These are phyloP conservation scores for Bothrops jararaca DNA, from an alignment of 2,113 vertebrate genomes.

Conservation along the genomic window DNA sequence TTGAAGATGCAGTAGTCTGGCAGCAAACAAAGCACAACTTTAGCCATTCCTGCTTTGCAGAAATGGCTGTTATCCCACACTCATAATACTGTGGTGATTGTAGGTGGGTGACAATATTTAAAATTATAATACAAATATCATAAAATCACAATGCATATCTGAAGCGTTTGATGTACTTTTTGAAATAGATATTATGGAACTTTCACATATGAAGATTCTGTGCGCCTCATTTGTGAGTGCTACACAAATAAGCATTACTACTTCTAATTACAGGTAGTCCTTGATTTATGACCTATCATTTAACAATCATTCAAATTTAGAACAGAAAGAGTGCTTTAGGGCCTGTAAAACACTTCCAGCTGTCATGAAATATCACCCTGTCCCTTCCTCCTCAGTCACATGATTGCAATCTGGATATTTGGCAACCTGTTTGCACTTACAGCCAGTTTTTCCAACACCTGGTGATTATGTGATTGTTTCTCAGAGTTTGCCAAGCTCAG, in stretches of 20 bases:
- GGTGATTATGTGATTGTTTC: neutral
- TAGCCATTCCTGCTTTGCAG: neutral
- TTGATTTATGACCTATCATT: neutral
- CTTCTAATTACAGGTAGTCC: neutral
- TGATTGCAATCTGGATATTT: neutral
- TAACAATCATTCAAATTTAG: neutral
- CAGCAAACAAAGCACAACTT: neutral
- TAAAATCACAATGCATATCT: neutral
- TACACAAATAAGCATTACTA: neutral
- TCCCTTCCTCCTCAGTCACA: neutral
- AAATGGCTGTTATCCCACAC: neutral
- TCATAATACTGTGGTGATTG: neutral
- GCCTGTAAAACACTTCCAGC: neutral
- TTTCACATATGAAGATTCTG: neutral
- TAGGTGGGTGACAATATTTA: neutral
- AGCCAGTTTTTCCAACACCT: neutral
- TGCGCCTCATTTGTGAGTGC: neutral
- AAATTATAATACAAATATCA: neutral
- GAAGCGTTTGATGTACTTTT: neutral
- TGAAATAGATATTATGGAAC: neutral
- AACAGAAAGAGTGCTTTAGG: neutral
- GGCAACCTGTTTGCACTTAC: neutral
- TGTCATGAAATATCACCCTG: neutral
- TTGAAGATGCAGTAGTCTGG: neutral
- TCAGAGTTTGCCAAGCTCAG: neutral